These are phyloP conservation scores for Myxocyprinus asiaticus DNA, from an alignment of 2,113 vertebrate genomes.

Conservation along the genomic window DNA sequence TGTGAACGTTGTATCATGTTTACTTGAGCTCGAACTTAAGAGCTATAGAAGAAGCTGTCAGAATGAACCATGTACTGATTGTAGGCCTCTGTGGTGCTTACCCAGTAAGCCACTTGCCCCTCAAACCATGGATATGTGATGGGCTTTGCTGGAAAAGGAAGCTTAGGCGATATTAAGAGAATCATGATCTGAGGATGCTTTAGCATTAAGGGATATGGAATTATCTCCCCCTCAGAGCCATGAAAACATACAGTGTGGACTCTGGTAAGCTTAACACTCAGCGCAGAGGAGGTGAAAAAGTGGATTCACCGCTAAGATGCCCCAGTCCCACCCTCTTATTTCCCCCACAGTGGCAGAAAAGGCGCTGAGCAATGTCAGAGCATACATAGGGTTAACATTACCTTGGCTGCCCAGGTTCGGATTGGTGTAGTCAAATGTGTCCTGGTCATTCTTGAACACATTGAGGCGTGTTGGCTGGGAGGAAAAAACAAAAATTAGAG, in stretches of 20 bases:
- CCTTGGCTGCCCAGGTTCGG: conserved; percentile 93
- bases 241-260: neutral
- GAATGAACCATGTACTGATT: neutral
- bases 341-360: conserved; percentile 51
- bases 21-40: too few relatives aligned
- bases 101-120: conserved; percentile 52
- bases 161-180: neutral
- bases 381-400: conserved; percentile 63
- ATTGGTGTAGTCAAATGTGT: conserved; percentile 98
- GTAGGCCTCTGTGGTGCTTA: conserved; percentile 10
- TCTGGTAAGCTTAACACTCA: conserved; percentile 10
- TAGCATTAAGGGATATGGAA: too few relatives aligned
- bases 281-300: conserved; percentile 1
- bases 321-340: conserved; percentile 43
- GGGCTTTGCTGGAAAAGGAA: conserved; percentile 34
- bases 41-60: neutral
- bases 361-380: conserved; percentile 43
- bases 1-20: too few relatives aligned
- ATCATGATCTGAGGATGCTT: neutral
- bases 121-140: conserved; percentile 33
- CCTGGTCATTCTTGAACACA: conserved; percentile 97
- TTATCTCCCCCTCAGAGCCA: too few relatives aligned
- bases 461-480: conserved; percentile 90
- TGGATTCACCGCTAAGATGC: neutral
- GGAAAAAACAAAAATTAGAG: neutral